These are phyloP conservation scores for Yoshiicerus persimilis DNA, from an alignment of 1,140 invertebrate genomes.

Conservation along the genomic window DNA sequence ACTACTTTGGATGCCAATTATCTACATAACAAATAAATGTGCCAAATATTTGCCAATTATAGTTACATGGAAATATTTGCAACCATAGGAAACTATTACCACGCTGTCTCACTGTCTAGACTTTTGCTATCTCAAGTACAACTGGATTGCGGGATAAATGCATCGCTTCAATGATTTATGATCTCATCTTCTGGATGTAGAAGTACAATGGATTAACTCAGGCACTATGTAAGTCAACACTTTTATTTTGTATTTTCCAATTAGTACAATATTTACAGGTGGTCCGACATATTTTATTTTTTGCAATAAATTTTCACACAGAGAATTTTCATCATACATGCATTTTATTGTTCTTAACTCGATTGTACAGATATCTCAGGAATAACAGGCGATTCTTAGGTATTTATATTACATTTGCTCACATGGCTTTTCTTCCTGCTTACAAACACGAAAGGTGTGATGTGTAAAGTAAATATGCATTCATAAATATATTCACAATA, in stretches of 20 bases:
- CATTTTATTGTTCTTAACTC: too few relatives aligned
- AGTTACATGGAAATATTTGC: background rate
- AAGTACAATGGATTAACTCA: background rate
- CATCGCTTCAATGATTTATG: background rate
- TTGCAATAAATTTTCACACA: too few relatives aligned
- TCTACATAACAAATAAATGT: background rate
- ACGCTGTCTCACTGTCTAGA: background rate
- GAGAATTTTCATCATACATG: too few relatives aligned
- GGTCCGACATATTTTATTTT: too few relatives aligned
- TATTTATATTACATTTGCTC: too few relatives aligned
- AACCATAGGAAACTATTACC: background rate
- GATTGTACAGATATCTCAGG: too few relatives aligned
- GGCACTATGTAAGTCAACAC: background rate
- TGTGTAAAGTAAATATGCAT: too few relatives aligned
- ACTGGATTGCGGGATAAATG: background rate
- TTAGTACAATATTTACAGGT: too few relatives aligned
- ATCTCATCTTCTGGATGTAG: background rate
- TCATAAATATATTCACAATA: too few relatives aligned
- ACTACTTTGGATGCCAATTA: background rate
- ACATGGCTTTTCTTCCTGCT: too few relatives aligned
- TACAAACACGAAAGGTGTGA: too few relatives aligned
- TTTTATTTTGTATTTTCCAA: background rate
- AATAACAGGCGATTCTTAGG: too few relatives aligned
- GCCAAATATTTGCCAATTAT: background rate
- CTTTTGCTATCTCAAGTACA: background rate